Conservation (phyloP, 2,888 invertebrate species). For the Syritta pipiens region DNA sequence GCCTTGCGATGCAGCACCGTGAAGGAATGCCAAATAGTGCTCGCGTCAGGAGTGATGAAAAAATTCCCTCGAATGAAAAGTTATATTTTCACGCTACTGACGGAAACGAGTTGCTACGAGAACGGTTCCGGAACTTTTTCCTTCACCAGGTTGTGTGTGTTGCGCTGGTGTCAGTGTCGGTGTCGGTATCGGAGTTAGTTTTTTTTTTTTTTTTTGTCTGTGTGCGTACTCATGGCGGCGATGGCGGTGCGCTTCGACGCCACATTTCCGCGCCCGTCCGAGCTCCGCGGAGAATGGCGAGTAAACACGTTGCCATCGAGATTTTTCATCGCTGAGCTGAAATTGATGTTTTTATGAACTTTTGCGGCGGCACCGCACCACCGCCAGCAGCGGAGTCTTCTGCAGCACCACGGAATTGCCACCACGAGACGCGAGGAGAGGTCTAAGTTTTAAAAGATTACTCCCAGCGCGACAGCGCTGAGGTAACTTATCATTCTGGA, state of each 20-base stretch:
- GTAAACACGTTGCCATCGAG: slow-evolving; percentile 45
- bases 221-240: not conserved
- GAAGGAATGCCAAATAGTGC: not conserved
- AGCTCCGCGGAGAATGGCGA: slow-evolving; percentile 18
- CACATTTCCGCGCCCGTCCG: not conserved
- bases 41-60: slow-evolving; percentile 10
- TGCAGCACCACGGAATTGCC: no score
- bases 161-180: no score
- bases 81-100: slow-evolving; percentile 53
- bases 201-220: not conserved
- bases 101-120: slow-evolving; percentile 39
- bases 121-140: slow-evolving; percentile 44
- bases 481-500: slow-evolving; percentile 55
- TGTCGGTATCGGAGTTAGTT: not conserved
- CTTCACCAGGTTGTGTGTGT: not conserved
- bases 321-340: slow-evolving; percentile 37
- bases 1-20: not conserved
- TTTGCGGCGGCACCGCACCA: not conserved
- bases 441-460: slow-evolving; percentile 54
- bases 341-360: slow-evolving; percentile 65
- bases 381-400: not conserved
- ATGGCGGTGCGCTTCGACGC: not conserved
- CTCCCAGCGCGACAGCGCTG: slow-evolving; percentile 7
- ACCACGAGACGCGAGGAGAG: no score
- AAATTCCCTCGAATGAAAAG: slow-evolving; percentile 46